phyloP scores from a whole-genome alignment of 2,797 vertebrate genomes.

The Pangasius larnaudii region DNA sequence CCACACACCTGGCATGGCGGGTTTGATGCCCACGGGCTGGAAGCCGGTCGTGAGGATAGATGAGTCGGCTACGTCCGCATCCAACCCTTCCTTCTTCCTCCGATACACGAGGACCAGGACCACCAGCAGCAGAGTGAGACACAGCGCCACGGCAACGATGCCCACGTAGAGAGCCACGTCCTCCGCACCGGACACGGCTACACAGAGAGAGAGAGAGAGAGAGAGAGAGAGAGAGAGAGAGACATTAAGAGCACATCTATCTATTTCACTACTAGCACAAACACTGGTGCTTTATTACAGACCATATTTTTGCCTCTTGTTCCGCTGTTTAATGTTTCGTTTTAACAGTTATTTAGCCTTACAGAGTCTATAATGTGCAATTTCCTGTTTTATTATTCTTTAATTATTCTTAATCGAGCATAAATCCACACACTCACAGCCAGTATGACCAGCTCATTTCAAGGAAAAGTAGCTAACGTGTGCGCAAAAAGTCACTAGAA shows the following conservation, averaged over 20 bases:
- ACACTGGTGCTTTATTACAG: neutral
- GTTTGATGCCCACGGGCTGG: conserved; percentile 98
- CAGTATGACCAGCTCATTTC: neutral
- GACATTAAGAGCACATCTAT: neutral
- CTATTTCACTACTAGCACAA: neutral
- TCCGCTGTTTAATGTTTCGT: conserved; percentile 2
- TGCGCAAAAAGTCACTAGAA: neutral
- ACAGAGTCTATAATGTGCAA: neutral
- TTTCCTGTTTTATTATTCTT: conserved; percentile 17
- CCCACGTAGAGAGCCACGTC: conserved; percentile 95
- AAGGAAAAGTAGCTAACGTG: neutral
- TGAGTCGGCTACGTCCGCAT: conserved; percentile 93
- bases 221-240: conserved; percentile 26
- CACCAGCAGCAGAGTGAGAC: conserved; percentile 90
- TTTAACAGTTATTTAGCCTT: neutral
- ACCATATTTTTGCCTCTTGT: conserved; percentile 1
- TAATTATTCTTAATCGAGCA: neutral
- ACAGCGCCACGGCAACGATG: conserved; percentile 91
- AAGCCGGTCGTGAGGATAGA: conserved; percentile 98
- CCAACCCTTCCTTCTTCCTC: conserved; percentile 92
- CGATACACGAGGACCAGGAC: conserved; percentile 92
- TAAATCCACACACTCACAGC: neutral
- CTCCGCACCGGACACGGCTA: conserved; percentile 85
- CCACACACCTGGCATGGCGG: conserved; percentile 95
- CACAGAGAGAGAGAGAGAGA: neutral